Base-by-base conservation (phyloP, 2,797 vertebrate species). In the Aulostomus chinensis region DNA sequence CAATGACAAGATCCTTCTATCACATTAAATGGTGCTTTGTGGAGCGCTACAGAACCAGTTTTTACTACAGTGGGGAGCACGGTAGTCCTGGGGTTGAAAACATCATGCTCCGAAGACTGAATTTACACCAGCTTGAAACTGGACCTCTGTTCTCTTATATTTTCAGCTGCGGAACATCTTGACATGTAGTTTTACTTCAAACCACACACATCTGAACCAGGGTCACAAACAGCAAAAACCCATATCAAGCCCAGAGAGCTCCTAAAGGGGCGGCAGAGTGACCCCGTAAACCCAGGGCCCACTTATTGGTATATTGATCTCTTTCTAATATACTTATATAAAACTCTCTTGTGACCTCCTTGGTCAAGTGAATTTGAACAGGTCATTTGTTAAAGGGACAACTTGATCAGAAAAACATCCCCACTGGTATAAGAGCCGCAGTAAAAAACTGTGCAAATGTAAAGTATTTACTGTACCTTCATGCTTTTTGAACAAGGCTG, bases 91-190 rank as follows among this genome's bases (percentile, higher is more conserved):
- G 14, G 28, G 25, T 22, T 11, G 13, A 29, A 56, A 53, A 14
- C 11, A 38, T 60, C 76, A 63, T 47, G 63, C 58, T 67, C 50
- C 3, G 1, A 41, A 52, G 62, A 75, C 72, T 79, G 46, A 11
- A 80, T 68, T 77, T 76, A 65, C 49, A 9, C 42, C 10, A 11
- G 30, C 41, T 38, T 73, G 55, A 71, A 73, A 79, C 45, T 71
- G 51, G 41, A 73, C 57, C 47, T 33, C 38, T 48, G 50, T 56
- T 30, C 35, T 11, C 24, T 16, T 1, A 1, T 12, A 29, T 42
- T 40, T 4, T 13, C 46, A 31, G 35, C 36, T 28, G 18, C 2
- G 2, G 10, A 49, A 37, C 1, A 2, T 50, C 37, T 40, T 42
- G 72, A 68, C 60, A 66, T 51, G 37, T 22, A 50, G 52, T 12